Evolutionary conservation across 2,797 vertebrate genomes (phyloP).

Genomic region (Xyrichtys novacula): DNA sequence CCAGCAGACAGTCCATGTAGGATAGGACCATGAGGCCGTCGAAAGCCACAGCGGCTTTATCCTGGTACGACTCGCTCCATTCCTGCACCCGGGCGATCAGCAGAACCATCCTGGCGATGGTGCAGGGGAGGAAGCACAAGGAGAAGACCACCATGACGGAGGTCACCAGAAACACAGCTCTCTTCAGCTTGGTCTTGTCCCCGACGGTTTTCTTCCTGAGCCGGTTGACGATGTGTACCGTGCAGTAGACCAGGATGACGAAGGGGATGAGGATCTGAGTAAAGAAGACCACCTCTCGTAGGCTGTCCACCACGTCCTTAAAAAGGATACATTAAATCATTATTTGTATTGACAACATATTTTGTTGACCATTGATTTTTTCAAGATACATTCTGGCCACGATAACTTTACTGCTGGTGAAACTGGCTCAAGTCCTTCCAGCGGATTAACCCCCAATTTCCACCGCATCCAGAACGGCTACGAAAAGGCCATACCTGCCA

Average conservation of each 20-base stretch:
- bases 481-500: too few relatives aligned
- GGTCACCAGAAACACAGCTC: constrained; percentile 68
- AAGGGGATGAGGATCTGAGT: constrained; percentile 81
- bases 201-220: constrained; percentile 70
- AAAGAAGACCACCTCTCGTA: constrained; percentile 75
- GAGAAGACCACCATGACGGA: constrained; percentile 74
- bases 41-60: constrained; percentile 54
- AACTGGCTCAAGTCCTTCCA: too few relatives aligned
- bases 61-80: fast-evolving
- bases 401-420: too few relatives aligned
- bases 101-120: constrained; percentile 71
- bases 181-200: constrained; percentile 72
- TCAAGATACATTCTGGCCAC: too few relatives aligned
- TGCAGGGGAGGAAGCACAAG: constrained; percentile 80
- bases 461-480: too few relatives aligned
- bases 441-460: too few relatives aligned
- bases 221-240: constrained; percentile 61
- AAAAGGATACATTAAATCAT: background rate
- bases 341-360: too few relatives aligned
- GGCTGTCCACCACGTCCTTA: constrained; percentile 34
- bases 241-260: constrained; percentile 80
- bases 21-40: constrained; percentile 84
- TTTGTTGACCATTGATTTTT: too few relatives aligned
- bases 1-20: constrained; percentile 83
- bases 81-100: constrained; percentile 27